A percentile compares a stretch with the other conserved stretches of the same genome.
phyloP scores from a whole-genome alignment of 2,797 vertebrate genomes.

The Poeciliopsis presidionis region DNA sequence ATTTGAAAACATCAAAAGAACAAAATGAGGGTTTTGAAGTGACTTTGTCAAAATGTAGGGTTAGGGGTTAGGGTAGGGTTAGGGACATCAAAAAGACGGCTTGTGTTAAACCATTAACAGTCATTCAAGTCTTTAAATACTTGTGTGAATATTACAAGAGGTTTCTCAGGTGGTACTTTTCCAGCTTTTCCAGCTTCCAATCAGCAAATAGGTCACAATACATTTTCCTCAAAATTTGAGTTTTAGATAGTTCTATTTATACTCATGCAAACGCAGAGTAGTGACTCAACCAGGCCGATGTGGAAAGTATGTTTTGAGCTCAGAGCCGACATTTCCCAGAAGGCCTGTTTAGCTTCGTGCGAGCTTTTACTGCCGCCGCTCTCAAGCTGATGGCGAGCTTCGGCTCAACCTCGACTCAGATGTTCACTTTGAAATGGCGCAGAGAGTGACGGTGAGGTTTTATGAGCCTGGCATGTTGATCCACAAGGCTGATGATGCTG shows the following conservation, averaged over 20 bases:
- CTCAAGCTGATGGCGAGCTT: slow-evolving; percentile 31
- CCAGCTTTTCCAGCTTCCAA: slow-evolving; percentile 29
- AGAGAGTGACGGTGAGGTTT: background rate
- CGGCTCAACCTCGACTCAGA: slow-evolving; percentile 28
- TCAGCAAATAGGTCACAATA: slow-evolving; percentile 67
- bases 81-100: background rate
- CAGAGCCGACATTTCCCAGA: slow-evolving; percentile 50
- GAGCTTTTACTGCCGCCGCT: slow-evolving; percentile 12
- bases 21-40: background rate
- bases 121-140: background rate
- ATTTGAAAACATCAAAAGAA: background rate
- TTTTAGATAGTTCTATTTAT: slow-evolving; percentile 66
- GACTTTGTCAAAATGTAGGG: background rate
- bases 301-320: slow-evolving; percentile 65
- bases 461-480: slow-evolving; percentile 24
- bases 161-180: slow-evolving; percentile 30
- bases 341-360: slow-evolving; percentile 40
- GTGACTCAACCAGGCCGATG: slow-evolving; percentile 74
- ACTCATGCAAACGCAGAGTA: slow-evolving; percentile 46
- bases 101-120: background rate
- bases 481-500: slow-evolving; percentile 2
- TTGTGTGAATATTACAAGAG: background rate
- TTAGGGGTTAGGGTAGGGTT: background rate
- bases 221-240: slow-evolving; percentile 12
- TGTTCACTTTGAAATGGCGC: background rate